Evolutionary conservation across 2,113 vertebrate genomes (phyloP).

Genomic region (Petroica traversi): DNA sequence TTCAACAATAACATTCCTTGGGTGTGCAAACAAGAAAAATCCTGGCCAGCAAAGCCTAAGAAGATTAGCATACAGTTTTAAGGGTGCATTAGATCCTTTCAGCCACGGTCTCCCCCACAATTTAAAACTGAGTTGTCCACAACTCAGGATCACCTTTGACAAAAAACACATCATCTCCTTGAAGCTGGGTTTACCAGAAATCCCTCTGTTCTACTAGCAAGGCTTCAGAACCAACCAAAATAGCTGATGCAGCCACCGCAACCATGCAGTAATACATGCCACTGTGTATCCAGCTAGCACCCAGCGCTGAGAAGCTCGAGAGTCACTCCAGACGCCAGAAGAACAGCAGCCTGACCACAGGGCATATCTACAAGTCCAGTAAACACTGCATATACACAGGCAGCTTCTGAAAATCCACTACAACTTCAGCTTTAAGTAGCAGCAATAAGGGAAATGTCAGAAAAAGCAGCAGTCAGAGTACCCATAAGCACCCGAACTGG

Average conservation of each 20-base stretch:
- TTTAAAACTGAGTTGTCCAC: not conserved
- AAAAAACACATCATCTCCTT: not conserved
- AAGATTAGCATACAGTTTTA: constrained; percentile 13
- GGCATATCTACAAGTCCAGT: not conserved
- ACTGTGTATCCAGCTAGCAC: not conserved
- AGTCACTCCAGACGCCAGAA: not conserved
- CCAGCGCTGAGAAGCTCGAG: not conserved
- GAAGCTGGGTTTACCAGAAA: not conserved
- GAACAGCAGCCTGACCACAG: not conserved
- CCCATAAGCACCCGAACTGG: not conserved
- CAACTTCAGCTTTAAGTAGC: not conserved
- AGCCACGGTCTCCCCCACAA: not conserved
- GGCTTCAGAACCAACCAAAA: not conserved
- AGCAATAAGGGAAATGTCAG: not conserved
- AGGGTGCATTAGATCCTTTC: not conserved
- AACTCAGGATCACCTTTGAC: not conserved
- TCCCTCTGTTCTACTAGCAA: not conserved
- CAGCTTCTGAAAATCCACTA: not conserved
- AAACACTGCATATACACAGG: not conserved
- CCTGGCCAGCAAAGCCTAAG: not conserved
- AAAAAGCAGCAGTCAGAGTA: not conserved
- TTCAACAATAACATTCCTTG: constrained; percentile 38
- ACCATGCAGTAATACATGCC: rapidly evolving
- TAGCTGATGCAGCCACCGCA: not conserved
- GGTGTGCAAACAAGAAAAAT: not conserved